phyloP scores from a whole-genome alignment of 2,113 vertebrate genomes.

The Rhinopomastus cyanomelas region DNA sequence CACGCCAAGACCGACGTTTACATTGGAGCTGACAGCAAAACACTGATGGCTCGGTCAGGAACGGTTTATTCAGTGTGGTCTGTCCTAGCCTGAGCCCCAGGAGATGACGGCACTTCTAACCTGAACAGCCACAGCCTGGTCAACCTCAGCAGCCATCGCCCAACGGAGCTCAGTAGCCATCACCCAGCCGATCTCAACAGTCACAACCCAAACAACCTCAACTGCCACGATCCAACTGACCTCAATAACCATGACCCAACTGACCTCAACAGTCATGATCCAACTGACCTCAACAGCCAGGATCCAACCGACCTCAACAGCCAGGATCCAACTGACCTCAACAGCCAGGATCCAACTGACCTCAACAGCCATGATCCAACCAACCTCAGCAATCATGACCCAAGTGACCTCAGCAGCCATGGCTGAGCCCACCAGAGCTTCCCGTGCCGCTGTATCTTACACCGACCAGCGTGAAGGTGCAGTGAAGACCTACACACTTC shows the following conservation, averaged over 20 bases:
- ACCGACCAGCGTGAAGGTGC: not conserved
- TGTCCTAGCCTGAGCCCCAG: not conserved
- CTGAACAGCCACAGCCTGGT: not conserved
- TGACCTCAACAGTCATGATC: too few relatives aligned
- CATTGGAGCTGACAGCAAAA: not conserved
- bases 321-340: not conserved
- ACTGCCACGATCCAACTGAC: too few relatives aligned
- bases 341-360: not conserved
- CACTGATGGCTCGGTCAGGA: not conserved
- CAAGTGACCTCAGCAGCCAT: too few relatives aligned
- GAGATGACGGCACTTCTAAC: not conserved
- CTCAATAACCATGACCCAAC: not conserved
- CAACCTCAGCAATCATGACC: not conserved
- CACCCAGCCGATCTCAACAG: too few relatives aligned
- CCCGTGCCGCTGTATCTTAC: not conserved
- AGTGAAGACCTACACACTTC: fast-evolving
- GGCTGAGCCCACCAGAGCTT: too few relatives aligned
- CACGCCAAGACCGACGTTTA: not conserved
- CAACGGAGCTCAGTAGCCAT: not conserved
- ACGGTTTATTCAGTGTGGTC: not conserved
- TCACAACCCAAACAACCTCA: not conserved
- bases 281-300: not conserved
- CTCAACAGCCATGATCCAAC: not conserved
- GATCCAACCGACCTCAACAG: not conserved
- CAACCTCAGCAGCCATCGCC: not conserved